Conservation (phyloP, 35 echinoderm and acorn worm genomes). For the Stichopus chloronotus region DNA sequence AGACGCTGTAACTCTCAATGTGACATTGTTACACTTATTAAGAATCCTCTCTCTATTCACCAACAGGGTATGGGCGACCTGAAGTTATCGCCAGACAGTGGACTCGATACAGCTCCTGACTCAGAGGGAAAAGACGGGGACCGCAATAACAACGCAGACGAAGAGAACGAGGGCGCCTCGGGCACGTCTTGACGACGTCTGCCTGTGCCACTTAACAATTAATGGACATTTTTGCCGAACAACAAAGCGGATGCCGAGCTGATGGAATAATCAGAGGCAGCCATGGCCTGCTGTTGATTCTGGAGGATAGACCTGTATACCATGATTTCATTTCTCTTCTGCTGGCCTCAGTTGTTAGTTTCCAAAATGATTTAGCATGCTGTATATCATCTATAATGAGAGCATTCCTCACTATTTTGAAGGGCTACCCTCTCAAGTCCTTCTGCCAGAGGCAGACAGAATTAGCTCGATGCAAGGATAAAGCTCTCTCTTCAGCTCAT, state of each 20-base stretch:
- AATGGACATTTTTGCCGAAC: background rate
- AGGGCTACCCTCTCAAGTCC: no score
- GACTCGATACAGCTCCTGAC: conserved; percentile 92
- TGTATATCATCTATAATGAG: no score
- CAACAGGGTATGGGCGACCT: conserved; percentile 89
- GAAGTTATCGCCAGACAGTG: conserved; percentile 96
- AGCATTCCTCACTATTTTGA: no score
- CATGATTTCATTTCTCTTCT: no score
- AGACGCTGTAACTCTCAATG: no score
- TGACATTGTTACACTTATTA: no score
- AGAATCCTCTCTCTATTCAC: background rate
- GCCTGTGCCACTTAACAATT: background rate
- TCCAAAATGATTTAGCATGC: no score
- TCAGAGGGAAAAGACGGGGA: conserved; percentile 89
- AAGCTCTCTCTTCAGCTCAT: no score
- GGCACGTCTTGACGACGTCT: conserved; percentile 77
- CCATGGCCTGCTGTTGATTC: background rate
- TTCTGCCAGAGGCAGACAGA: no score
- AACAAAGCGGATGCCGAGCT: background rate
- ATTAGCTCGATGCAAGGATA: no score
- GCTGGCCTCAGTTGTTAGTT: no score
- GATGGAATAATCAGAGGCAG: background rate
- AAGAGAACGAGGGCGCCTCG: conserved; percentile 58
- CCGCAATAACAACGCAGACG: conserved; percentile 55
- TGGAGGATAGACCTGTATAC: no score